These are phyloP conservation scores for Calephelis nemesis DNA, from an alignment of 1,140 invertebrate genomes.

Conservation along the genomic window DNA sequence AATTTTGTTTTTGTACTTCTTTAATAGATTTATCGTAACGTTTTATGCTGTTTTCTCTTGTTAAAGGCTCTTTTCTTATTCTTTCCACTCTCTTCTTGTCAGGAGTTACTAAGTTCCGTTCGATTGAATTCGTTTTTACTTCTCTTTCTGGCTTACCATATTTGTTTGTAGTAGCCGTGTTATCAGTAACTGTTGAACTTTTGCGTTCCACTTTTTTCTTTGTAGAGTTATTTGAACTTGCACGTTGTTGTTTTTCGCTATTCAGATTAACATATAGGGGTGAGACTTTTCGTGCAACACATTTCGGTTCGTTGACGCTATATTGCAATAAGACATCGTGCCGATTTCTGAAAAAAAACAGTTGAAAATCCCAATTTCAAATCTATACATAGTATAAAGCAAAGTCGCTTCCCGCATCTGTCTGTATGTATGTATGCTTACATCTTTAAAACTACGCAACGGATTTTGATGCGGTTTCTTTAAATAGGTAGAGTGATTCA, in stretches of 20 bases:
- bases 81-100: slow-evolving; percentile 3
- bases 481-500: too few species aligned
- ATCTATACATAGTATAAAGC: too few species aligned
- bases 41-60: slow-evolving; percentile 1
- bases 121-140: neutral
- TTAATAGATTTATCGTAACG: neutral
- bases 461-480: too few species aligned
- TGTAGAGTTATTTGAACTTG: neutral
- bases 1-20: slow-evolving; percentile 2
- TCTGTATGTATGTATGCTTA: too few species aligned
- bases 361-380: neutral
- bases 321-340: neutral
- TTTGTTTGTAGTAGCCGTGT: neutral
- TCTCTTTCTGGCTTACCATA: neutral
- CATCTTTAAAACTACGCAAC: too few species aligned
- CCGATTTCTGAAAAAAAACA: slow-evolving; percentile 7
- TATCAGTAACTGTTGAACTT: slow-evolving; percentile 1
- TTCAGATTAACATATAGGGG: slow-evolving; percentile 6
- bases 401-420: too few species aligned
- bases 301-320: slow-evolving; percentile 2
- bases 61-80: neutral
- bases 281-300: slow-evolving; percentile 16
- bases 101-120: slow-evolving; percentile 1
- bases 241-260: slow-evolving; percentile 4
- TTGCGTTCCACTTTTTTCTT: slow-evolving; percentile 9